Evolutionary conservation across 1,140 invertebrate species (phyloP), one percentile per base, ranked within the genome.

Genomic region (Brachionus sp.): DNA sequence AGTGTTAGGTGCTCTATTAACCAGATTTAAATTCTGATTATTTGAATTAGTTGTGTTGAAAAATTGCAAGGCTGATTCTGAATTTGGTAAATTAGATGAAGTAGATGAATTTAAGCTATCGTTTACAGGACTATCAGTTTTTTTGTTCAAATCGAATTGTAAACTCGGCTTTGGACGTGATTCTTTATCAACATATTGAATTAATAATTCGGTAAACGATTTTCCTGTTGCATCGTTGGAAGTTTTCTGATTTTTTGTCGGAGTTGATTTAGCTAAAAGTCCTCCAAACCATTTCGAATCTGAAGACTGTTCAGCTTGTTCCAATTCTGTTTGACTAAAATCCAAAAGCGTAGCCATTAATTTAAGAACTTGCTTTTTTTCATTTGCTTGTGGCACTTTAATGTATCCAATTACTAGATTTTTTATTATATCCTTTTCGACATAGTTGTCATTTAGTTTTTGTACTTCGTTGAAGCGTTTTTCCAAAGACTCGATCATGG

Each of bases 101-200:
- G 23, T 50, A 19, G 46, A 57, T n/a, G 75, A 53, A 33, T 78
- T 78, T 16, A 57, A 23, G 10, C 75, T 78, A 19, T 57, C 50
- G 39, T 80, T 66, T 25, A 80, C 25, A 25, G 66, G 66, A 70
- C 16, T 66, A 44, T 80, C 77, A 39, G 77, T 80, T 44, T 80
- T 80, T 80, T 80, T 80, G 10, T 66, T 66, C 10, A 62, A 44
- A 42, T 80, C 77, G 25, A 62, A 80, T 57, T 66, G 77, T 53
- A 82, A 82, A 68, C 66, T 82, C 19, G 19, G 62, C 39, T 44
- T 46, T 50, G 80, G 80, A 16, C 39, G 80, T 25, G 80, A 82
- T 70, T 82, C 57, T 68, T n/a, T 53, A n/a, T 82, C 80, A 10
- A 82, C 80, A 68, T 82, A 82, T 68, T 82, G 80, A 70, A 82